Evolutionary conservation across 2,797 vertebrate genomes (phyloP), one percentile per base, ranked within the genome.

Genomic region (Sylvilagus floridanus): DNA sequence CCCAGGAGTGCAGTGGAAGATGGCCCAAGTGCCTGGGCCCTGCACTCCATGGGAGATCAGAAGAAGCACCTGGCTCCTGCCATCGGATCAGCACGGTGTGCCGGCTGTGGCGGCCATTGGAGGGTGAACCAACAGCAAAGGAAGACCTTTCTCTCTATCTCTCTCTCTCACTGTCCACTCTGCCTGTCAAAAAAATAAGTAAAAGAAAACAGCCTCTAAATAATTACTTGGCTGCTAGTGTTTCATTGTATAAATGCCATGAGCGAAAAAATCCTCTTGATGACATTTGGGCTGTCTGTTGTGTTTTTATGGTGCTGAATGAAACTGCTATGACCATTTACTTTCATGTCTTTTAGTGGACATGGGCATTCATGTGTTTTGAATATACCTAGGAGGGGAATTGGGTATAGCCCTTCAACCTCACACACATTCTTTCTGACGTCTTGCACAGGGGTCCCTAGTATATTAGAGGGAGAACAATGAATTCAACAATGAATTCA

Each of bases 251-350:
- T 86, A 42, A 30, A n/a, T 76, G 60, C n/a, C 42, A 47, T 47
- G 42, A 47, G 42, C 42, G 7, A 47, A 47, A 47, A 47, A 47
- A 47, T 57, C 17, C 47, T 88, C 5, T 75, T 82, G 92, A 60
- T 11, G 62, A 62, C 4, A 17, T 81, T 90, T 86, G 82, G 62
- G 22, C 84, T 75, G 2, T 84, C 95, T 95, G 30, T 87, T 62
- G 35, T 82, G 88, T 73, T 88, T 73, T 90, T 1, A 24, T 60
- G 50, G 88, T 72, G 24, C n/a, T 62, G 26, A 90, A 37, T 78
- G 60, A 75, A 95, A 35, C 26, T 62, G 9, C 50, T 84, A 2
- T 86, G 52, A 65, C 54, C 42, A 66, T 83, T 88, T 35, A 66
- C 66, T 42, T 60, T 93, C 42, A 30, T 21, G 0, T 63, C 66